Evolutionary conservation across 1,140 invertebrate species (phyloP), one percentile per base, ranked within the genome.

Genomic region (Chionoecetes opilio): DNA sequence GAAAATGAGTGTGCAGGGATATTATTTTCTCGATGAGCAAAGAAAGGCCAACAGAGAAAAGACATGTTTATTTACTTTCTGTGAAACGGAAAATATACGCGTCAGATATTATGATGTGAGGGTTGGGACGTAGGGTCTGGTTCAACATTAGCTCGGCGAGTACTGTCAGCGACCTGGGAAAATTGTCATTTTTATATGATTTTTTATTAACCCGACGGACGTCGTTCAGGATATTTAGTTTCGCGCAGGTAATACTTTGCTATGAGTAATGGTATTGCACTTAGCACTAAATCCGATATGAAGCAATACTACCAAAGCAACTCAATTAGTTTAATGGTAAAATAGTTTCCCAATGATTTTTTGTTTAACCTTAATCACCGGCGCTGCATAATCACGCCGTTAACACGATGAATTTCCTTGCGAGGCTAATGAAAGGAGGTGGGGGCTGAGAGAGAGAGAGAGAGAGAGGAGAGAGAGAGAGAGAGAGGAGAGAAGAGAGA

Each of bases 341-440:
- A 86, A 38, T 17, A 86, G 32, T 86, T 63, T 91, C 46, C 38
- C 31, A 91, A 53, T 53, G 46, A 91, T 21, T 2, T 91, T 91
- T 91, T 91, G 63, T 91, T 41, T 63, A 17, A 63, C 89, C 38
- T 63, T 91, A 91, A 91, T 91, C 53, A 91, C 41, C 31, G n/a
- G 31, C 53, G 53, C 89, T 91, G 89, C 32, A 91, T 91, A 91
- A 91, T 91, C 53, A 41, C 53, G 89, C 89, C 38, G 53, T 53
- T 91, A 63, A 63, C 38, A 63, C 31, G 38, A 31, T 82, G 35
- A 41, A 41, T 93, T 38, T 85, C 82, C 38, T 14, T 11, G 37
- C 41, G 38, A 41, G 41, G 26, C 35, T 46, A 85, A 85, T 93
- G 91, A 84, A 82, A 85, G 75, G 91, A 32, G 91, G 38, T 26